phyloP scores from a whole-genome alignment of 2,888 invertebrate genomes.

The Linyphia triangularis region DNA sequence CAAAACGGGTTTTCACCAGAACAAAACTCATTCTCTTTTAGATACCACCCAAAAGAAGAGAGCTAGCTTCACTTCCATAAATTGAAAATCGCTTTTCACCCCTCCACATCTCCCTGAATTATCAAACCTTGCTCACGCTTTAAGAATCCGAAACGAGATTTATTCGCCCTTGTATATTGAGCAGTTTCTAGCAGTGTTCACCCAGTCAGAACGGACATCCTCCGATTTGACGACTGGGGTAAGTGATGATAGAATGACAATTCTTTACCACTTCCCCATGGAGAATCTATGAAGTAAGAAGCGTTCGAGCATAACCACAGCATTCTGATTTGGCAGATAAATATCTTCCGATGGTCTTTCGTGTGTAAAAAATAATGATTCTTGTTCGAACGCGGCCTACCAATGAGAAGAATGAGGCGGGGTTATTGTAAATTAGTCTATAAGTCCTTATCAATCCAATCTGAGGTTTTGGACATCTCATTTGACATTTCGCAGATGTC shows the following conservation, averaged over 20 bases:
- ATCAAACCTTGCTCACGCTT: not conserved
- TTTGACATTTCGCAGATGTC: not conserved
- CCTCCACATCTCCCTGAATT: not conserved
- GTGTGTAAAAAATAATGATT: slow-evolving; percentile 35
- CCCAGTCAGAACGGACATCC: slow-evolving; percentile 9
- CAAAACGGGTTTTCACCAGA: no score
- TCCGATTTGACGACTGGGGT: not conserved
- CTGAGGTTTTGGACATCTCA: not conserved
- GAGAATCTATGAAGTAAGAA: not conserved
- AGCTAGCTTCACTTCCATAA: no score
- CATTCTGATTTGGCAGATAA: slow-evolving; percentile 15
- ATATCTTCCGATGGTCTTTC: slow-evolving; percentile 41
- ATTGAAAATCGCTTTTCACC: slow-evolving; percentile 6
- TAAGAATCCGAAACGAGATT: not conserved
- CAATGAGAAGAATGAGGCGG: slow-evolving; percentile 45
- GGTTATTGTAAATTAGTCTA: slow-evolving; percentile 3
- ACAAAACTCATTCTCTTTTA: no score
- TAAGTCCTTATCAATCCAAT: not conserved
- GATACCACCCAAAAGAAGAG: no score
- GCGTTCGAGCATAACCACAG: slow-evolving; percentile 32
- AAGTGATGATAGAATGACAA: slow-evolving; percentile 34
- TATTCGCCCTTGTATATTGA: not conserved
- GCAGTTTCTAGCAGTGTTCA: not conserved
- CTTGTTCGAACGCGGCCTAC: slow-evolving; percentile 20
- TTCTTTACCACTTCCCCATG: slow-evolving; percentile 19